Evolutionary conservation across 2,797 vertebrate genomes (phyloP).

Genomic region (Parauchenoglanis punctatus): DNA sequence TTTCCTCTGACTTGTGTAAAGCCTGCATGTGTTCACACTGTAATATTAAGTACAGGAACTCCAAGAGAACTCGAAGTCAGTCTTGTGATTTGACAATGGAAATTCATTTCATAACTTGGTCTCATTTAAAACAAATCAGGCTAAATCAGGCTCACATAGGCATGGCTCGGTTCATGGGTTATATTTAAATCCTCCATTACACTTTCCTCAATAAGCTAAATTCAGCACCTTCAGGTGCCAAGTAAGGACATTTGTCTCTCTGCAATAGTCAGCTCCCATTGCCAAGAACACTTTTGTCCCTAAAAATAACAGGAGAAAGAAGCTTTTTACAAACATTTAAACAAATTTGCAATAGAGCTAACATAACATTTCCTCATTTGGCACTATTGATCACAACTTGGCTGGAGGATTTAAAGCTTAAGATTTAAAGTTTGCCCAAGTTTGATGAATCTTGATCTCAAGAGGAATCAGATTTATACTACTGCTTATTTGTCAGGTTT

Average conservation of each 20-base stretch:
- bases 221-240: conserved; percentile 27
- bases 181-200: neutral
- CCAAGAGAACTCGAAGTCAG: neutral
- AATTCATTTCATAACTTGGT: neutral
- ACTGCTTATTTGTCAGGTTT: neutral
- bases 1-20: neutral
- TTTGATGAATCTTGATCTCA: neutral
- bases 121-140: neutral
- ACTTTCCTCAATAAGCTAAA: conserved; percentile 15
- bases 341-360: neutral
- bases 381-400: neutral
- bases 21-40: neutral
- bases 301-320: neutral
- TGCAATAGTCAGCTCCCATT: neutral
- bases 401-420: neutral
- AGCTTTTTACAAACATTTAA: neutral
- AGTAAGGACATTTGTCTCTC: neutral
- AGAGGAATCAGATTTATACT: neutral
- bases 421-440: neutral
- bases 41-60: neutral
- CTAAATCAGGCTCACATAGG: neutral
- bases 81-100: neutral
- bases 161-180: neutral
- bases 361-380: neutral
- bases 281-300: neutral